These are phyloP conservation scores for Phalanger gymnotis DNA, from an alignment of 2,797 vertebrate species.

Conservation along the genomic window DNA sequence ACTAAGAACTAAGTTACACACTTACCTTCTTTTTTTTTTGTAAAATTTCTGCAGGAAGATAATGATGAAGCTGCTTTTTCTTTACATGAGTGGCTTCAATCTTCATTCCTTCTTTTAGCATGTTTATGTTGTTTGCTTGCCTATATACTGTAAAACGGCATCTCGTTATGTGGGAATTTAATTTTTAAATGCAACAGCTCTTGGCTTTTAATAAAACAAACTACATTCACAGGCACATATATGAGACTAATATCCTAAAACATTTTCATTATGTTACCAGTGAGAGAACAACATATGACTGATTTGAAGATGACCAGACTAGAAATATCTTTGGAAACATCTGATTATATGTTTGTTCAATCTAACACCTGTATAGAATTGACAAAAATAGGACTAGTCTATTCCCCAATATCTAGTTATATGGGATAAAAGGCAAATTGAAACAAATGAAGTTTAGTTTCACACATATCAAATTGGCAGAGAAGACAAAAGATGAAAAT, in stretches of 20 bases:
- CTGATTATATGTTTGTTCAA: constrained; percentile 28
- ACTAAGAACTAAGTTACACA: constrained; percentile 29
- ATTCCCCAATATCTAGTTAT: neutral
- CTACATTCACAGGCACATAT: neutral
- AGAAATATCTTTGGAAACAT: constrained; percentile 49
- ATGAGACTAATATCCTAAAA: neutral
- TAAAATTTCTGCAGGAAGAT: constrained; percentile 93
- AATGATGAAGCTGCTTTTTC: constrained; percentile 96
- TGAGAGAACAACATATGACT: neutral
- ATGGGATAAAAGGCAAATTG: neutral
- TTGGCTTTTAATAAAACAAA: constrained; percentile 37
- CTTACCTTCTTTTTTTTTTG: constrained; percentile 96
- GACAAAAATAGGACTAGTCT: neutral
- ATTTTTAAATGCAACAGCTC: constrained; percentile 4
- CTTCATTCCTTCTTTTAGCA: constrained; percentile 97
- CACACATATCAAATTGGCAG: neutral
- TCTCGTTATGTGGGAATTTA: constrained; percentile 45
- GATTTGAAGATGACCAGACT: neutral
- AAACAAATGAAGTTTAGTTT: neutral
- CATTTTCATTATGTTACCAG: neutral
- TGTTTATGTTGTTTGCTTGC: constrained; percentile 95
- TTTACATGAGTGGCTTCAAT: constrained; percentile 97
- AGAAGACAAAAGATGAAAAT: neutral
- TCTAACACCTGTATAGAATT: neutral
- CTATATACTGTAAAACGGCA: constrained; percentile 91